phyloP scores from a whole-genome alignment of 2,797 vertebrate genomes.

The Siniperca undulata region DNA sequence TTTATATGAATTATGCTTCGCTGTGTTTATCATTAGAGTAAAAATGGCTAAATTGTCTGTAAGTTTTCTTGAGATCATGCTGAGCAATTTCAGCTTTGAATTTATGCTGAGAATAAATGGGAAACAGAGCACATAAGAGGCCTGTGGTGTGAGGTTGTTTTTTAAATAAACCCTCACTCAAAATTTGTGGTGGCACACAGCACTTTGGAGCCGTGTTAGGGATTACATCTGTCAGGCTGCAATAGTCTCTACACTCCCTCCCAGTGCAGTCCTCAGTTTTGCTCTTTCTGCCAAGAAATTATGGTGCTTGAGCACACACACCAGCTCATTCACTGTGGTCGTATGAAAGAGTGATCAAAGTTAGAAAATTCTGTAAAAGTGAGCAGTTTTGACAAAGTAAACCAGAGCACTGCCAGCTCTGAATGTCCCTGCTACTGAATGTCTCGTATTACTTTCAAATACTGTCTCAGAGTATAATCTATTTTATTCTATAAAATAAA shows the following conservation, averaged over 20 bases:
- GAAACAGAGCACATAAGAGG: slow-evolving; percentile 72
- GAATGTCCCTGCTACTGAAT: slow-evolving; percentile 36
- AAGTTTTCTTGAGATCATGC: slow-evolving; percentile 34
- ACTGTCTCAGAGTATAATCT: slow-evolving; percentile 32
- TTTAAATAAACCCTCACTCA: slow-evolving; percentile 79
- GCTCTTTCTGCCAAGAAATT: slow-evolving; percentile 62
- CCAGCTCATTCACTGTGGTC: slow-evolving; percentile 52
- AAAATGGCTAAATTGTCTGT: slow-evolving; percentile 40
- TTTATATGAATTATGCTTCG: slow-evolving; percentile 16
- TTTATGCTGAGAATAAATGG: slow-evolving; percentile 71
- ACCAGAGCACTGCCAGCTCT: slow-evolving; percentile 37
- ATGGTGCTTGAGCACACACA: slow-evolving; percentile 63
- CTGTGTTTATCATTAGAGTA: slow-evolving; percentile 45
- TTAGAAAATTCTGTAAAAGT: slow-evolving; percentile 57
- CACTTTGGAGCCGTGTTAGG: slow-evolving; percentile 75
- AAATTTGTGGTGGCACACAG: slow-evolving; percentile 77
- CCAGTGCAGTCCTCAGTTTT: slow-evolving; percentile 33
- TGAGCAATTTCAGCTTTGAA: slow-evolving; percentile 49
- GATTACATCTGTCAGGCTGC: slow-evolving; percentile 81
- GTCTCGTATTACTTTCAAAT: slow-evolving; percentile 43
- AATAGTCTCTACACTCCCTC: slow-evolving; percentile 54
- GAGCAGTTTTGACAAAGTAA: slow-evolving; percentile 64
- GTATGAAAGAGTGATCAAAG: slow-evolving; percentile 67
- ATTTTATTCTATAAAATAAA: too few species aligned
- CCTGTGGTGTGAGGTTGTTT: slow-evolving; percentile 80